These are phyloP conservation scores for Syngnathoides biaculeatus DNA, from an alignment of 2,113 vertebrate species.

Conservation along the genomic window DNA sequence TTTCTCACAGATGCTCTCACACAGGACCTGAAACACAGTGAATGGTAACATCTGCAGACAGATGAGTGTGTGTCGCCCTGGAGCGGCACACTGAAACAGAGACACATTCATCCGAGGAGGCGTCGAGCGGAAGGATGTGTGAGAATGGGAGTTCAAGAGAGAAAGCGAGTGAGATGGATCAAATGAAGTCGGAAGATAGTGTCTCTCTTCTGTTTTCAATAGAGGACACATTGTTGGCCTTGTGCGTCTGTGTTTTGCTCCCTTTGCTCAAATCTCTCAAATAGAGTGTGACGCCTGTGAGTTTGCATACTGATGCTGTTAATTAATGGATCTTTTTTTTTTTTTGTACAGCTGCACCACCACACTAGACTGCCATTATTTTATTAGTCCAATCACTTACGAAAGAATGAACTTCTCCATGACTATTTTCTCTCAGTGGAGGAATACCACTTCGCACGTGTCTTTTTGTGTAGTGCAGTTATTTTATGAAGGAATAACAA, in stretches of 20 bases:
- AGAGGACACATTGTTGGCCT: slow-evolving; percentile 71
- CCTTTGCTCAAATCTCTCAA: slow-evolving; percentile 29
- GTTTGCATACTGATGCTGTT: slow-evolving; percentile 70
- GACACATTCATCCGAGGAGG: slow-evolving; percentile 68
- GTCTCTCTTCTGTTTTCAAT: slow-evolving; percentile 65
- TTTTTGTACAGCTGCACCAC: slow-evolving; percentile 59
- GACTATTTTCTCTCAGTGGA: slow-evolving; percentile 30
- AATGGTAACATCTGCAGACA: slow-evolving; percentile 72
- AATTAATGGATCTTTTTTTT: slow-evolving; percentile 64
- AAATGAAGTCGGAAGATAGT: slow-evolving; percentile 71
- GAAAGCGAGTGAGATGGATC: slow-evolving; percentile 61
- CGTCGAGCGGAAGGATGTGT: slow-evolving; percentile 71
- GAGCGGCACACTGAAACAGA: slow-evolving; percentile 68
- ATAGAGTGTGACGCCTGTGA: slow-evolving; percentile 44
- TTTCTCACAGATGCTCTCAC: slow-evolving; percentile 15
- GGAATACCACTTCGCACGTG: slow-evolving; percentile 15
- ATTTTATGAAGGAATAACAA: not conserved
- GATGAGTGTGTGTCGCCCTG: slow-evolving; percentile 67
- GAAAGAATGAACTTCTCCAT: slow-evolving; percentile 38
- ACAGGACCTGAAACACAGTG: slow-evolving; percentile 24
- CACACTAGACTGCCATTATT: slow-evolving; percentile 55
- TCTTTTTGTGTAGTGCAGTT: not conserved
- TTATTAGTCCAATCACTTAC: slow-evolving; percentile 60
- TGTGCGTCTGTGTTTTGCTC: slow-evolving; percentile 42
- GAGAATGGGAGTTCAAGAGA: slow-evolving; percentile 56